Evolutionary conservation across 2,113 vertebrate genomes (phyloP).

Genomic region (Glareola pratincola): DNA sequence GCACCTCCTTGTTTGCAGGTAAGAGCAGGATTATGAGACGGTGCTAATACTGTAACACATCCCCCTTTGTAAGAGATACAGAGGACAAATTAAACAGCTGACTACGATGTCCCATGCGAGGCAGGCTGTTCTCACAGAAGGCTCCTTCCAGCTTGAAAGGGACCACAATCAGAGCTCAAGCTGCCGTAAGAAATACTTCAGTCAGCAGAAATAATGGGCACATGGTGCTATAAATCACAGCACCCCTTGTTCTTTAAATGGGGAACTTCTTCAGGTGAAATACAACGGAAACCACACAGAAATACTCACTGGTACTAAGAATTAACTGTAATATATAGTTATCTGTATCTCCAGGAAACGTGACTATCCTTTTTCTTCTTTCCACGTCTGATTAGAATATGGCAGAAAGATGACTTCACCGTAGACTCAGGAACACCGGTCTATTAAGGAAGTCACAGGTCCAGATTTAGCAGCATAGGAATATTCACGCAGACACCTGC

Average conservation of each 20-base stretch:
- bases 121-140: background rate
- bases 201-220: background rate
- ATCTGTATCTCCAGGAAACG: background rate
- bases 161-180: background rate
- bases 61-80: background rate
- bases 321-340: background rate
- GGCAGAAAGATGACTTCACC: background rate
- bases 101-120: background rate
- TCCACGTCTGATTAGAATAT: background rate
- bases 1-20: background rate
- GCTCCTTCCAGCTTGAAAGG: background rate
- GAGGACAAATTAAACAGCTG: background rate
- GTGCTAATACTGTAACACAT: rapidly evolving
- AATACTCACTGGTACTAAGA: background rate
- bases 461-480: rapidly evolving
- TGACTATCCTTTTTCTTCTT: background rate
- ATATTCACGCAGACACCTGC: background rate
- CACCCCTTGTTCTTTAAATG: background rate
- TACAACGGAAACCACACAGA: background rate
- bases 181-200: background rate
- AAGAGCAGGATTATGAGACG: background rate
- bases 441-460: background rate
- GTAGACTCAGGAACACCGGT: background rate
- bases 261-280: background rate
- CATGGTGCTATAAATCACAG: background rate